A percentile compares a stretch with the other conserved stretches of the same genome.
Evolutionary conservation across 2,888 invertebrate genomes (phyloP).

Genomic region (Gymnosoma rotundatum): DNA sequence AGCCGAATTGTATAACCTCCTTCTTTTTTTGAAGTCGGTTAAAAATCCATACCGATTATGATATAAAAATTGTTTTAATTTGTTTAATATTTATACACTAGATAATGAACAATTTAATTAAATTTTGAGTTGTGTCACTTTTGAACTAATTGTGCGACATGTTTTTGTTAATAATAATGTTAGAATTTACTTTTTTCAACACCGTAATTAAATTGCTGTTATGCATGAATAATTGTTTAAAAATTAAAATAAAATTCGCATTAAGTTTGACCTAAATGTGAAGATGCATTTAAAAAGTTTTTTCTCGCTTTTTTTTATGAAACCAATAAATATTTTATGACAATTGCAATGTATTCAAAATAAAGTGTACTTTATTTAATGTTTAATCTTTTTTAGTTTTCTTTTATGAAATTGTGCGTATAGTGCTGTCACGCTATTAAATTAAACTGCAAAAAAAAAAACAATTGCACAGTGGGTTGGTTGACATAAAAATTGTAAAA

Average conservation of each 20-base stretch:
- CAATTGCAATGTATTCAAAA: slow-evolving; percentile 58
- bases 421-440: slow-evolving; percentile 54
- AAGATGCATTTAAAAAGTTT: slow-evolving; percentile 53
- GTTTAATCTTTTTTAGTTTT: not conserved
- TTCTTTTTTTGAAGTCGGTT: no score
- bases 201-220: slow-evolving; percentile 52
- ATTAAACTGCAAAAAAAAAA: slow-evolving; percentile 4
- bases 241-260: slow-evolving; percentile 58
- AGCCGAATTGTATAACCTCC: no score
- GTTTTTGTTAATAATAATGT: not conserved
- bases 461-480: slow-evolving; percentile 27
- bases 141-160: no score
- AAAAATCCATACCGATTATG: no score
- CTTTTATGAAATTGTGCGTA: not conserved
- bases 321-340: slow-evolving; percentile 63
- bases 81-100: no score
- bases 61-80: no score
- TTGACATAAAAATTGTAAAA: not conserved
- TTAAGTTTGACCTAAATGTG: slow-evolving; percentile 67
- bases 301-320: not conserved
- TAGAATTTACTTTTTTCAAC: slow-evolving; percentile 1
- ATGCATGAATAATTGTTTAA: slow-evolving; percentile 37
- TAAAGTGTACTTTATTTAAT: slow-evolving; percentile 37
- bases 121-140: no score
- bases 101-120: no score